phyloP scores from a whole-genome alignment of 2,888 invertebrate genomes.

The Colostygia pectinataria region DNA sequence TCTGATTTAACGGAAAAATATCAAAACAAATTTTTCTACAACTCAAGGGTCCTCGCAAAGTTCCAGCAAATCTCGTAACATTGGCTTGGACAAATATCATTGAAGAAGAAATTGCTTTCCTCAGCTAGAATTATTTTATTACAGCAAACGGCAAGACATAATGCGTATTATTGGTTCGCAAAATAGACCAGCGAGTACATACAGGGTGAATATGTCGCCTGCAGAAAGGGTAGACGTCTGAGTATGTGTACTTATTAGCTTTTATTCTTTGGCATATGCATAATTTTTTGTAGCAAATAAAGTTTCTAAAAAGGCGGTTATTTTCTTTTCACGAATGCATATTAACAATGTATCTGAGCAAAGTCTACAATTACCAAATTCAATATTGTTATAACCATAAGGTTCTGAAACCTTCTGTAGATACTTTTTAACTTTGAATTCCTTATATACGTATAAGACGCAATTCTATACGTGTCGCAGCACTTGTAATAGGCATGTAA shows the following conservation, averaged over 20 bases:
- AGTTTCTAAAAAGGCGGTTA: no score
- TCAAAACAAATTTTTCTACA: slow-evolving; percentile 13
- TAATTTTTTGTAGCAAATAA: background rate
- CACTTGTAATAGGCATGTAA: slow-evolving; percentile 18
- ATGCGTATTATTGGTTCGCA: slow-evolving; percentile 36
- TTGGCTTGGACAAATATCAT: slow-evolving; percentile 29
- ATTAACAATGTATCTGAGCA: no score
- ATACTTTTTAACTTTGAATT: no score
- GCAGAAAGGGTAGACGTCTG: slow-evolving; percentile 12
- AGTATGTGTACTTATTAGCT: slow-evolving; percentile 1
- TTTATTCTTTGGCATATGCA: background rate
- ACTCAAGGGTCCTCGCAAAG: slow-evolving; percentile 18
- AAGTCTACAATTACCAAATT: no score
- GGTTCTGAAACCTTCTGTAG: no score
- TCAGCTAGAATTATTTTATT: slow-evolving; percentile 37
- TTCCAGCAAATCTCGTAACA: slow-evolving; percentile 27
- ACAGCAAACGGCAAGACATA: slow-evolving; percentile 31
- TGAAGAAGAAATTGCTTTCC: slow-evolving; percentile 37
- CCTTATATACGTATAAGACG: no score
- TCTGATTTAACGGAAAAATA: slow-evolving; percentile 4
- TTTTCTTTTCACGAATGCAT: no score
- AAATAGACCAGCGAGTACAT: slow-evolving; percentile 13
- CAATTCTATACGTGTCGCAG: slow-evolving; percentile 1
- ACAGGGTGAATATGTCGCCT: slow-evolving; percentile 1
- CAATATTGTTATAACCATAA: no score